These are phyloP conservation scores for Decapterus maruadsi DNA, from an alignment of 2,797 vertebrate genomes.

Conservation along the genomic window DNA sequence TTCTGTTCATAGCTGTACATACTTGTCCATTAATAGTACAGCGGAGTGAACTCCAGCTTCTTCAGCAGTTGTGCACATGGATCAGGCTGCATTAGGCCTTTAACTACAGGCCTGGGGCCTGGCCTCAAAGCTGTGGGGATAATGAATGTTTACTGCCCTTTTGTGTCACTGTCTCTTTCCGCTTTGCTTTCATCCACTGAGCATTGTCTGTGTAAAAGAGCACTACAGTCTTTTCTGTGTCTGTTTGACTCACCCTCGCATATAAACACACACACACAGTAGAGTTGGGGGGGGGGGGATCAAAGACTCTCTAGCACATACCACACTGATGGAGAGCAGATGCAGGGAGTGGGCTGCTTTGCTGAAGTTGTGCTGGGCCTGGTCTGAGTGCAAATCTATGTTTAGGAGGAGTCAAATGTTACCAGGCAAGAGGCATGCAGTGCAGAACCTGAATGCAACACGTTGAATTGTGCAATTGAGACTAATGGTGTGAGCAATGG, in stretches of 20 bases:
- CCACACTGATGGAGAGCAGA: conserved; percentile 88
- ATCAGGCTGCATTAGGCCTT: conserved; percentile 55
- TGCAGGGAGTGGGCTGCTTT: conserved; percentile 83
- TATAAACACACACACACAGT: conserved; percentile 47
- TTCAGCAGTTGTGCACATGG: conserved; percentile 59
- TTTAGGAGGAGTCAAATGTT: conserved; percentile 76
- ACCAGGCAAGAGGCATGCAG: conserved; percentile 64
- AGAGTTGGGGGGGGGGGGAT: conserved; percentile 70
- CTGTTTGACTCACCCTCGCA: conserved; percentile 67
- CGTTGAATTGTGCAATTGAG: conserved; percentile 63
- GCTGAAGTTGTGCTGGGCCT: conserved; percentile 73
- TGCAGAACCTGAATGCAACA: conserved; percentile 47
- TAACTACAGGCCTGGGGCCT: conserved; percentile 56
- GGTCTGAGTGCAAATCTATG: conserved; percentile 74
- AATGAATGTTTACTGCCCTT: conserved; percentile 82
- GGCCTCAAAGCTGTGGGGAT: conserved; percentile 59
- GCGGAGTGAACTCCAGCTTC: conserved; percentile 55
- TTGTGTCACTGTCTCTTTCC: conserved; percentile 72
- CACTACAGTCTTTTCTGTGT: conserved; percentile 72
- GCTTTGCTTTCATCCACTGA: conserved; percentile 70
- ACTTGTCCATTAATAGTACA: conserved; percentile 64
- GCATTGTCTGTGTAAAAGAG: conserved; percentile 78
- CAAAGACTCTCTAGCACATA: conserved; percentile 85
- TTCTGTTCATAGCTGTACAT: conserved; percentile 56
- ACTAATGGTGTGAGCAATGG: conserved; percentile 52